Evolutionary conservation across 92 coral and sea anemone genomes (phyloP), one percentile per base, ranked within the genome.

Genomic region (Nematostella vectensis): DNA sequence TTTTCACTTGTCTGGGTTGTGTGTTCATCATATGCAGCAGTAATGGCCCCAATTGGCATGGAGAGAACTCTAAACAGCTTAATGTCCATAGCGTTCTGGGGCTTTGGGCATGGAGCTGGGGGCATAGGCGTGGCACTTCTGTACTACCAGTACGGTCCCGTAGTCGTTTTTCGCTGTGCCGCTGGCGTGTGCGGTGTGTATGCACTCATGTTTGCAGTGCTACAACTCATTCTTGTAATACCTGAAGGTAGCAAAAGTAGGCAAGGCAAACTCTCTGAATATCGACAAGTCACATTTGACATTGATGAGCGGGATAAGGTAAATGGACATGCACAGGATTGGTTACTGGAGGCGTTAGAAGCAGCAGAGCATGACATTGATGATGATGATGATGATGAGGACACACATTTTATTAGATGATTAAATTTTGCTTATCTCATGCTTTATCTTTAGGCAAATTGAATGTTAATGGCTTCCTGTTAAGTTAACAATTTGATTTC

Each of bases 161-260:
- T 47, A 16, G 74, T 75, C 15, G 85, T 93, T 13, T 93, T 93
- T 52, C 81, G 89, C 18, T 93, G 88, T 71, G 99, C 94, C 1
- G 94, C 99, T 3, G 99, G 94, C 11, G 82, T 93, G 22, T 93
- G 99, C 55, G 88, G 87, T 11, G 57, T 82, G 1, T 93, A 93
- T 50, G 69, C 81, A 2, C 65, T 93, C 33, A 56, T 86, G 24
- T 81, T 69, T 78, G 78, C 83, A 0, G 31, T 93, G 53, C 40
- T 93, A 31, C 99, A 93, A 31, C 85, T 88, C 40, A 53, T 93
- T 53, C 62, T 86, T 15, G 69, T 62, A 10, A 68, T 88, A 31
- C 99, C 96, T 10, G 94, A 79, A 47, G 79, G 78, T 26, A 62
- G 70, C 45, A 63, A 70, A 58, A 83, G 61, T 27, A n/a, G n/a